Evolutionary conservation across 2,797 vertebrate genomes (phyloP).

Genomic region (Setipinna tenuifilis): DNA sequence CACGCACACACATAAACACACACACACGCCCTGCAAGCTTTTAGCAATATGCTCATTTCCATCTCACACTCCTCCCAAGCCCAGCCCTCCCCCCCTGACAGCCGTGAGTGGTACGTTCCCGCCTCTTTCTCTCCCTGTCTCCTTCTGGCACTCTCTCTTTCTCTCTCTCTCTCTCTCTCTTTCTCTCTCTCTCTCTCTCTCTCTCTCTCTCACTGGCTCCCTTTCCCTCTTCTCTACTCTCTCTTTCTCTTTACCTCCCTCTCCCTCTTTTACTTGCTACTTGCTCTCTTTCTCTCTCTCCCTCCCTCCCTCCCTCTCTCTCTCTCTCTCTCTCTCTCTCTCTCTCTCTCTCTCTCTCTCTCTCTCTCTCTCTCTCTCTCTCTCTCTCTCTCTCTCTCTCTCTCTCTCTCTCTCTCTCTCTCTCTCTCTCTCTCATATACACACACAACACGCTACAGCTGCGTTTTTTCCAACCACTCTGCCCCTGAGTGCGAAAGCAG

Average conservation of each 20-base stretch:
- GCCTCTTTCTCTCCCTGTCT: conserved; percentile 61
- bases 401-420: background rate
- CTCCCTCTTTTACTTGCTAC: conserved; percentile 59
- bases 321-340: background rate
- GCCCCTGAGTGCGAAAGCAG: conserved; percentile 40
- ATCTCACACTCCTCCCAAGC: conserved; percentile 20
- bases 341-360: background rate
- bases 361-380: conserved; percentile 25
- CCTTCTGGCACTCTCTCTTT: background rate
- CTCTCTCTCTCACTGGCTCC: background rate
- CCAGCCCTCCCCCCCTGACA: conserved; percentile 47
- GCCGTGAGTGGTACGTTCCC: conserved; percentile 79
- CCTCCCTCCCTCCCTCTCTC: background rate
- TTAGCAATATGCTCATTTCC: conserved; percentile 26
- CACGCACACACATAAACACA: too few relatives aligned
- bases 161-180: background rate
- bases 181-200: background rate
- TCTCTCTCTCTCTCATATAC: background rate
- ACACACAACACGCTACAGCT: conserved; percentile 55
- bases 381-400: conserved; percentile 18
- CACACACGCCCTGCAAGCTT: background rate
- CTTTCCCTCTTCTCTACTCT: background rate
- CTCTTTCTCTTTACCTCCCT: background rate
- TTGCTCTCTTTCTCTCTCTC: background rate
- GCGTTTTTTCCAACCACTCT: conserved; percentile 43